Base-by-base conservation (phyloP, 2,113 vertebrate species). In the Romanogobio albipinnatus region DNA sequence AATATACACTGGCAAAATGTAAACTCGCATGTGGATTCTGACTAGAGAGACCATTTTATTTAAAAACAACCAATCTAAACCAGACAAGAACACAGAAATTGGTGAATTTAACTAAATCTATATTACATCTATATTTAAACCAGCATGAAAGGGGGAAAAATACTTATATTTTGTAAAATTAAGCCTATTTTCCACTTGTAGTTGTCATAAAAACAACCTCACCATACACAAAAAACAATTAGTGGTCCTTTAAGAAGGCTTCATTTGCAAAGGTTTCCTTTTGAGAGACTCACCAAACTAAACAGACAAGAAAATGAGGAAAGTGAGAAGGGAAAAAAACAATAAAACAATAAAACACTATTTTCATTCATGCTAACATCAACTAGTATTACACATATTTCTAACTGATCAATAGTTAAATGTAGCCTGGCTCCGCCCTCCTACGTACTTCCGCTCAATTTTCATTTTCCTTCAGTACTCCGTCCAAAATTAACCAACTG, bases 61-160 rank as follows among this genome's bases (percentile, higher is more conserved):
- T 43, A 39, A 68, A 39, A 68, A 33, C 14, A 66, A 64, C 13
- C 2, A 3, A 62, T 64, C 62, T 64, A 64, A 29, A 29, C 33
- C 15, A 19, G 64, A 8, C 17, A 68, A 10, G 9, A 39, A 15
- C 7, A 36, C 29, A 68, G 33, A 39, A 68, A 64, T 15, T 1
- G 26, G 62, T 19, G 29, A 19, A 66, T 33, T 66, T 33, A 66
- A 66, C 3, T 0, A 53, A 17, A 1, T 5, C 4, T n/a, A n/a
- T n/a, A n/a, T n/a, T n/a, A n/a, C n/a, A n/a, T n/a, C n/a, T n/a
- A 64, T 64, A 17, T 66, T 36, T 66, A 66, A 66, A 29, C 64
- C 9, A 15, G 29, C 7, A 66, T 66, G 13, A 33, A 64, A 13
- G 14, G 19, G 24, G 5, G 9, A 13, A 61, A 26, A 62, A 13